Evolutionary conservation across 2,113 vertebrate genomes (phyloP), one percentile per base, ranked within the genome.

Genomic region (Dasyornis broadbenti): DNA sequence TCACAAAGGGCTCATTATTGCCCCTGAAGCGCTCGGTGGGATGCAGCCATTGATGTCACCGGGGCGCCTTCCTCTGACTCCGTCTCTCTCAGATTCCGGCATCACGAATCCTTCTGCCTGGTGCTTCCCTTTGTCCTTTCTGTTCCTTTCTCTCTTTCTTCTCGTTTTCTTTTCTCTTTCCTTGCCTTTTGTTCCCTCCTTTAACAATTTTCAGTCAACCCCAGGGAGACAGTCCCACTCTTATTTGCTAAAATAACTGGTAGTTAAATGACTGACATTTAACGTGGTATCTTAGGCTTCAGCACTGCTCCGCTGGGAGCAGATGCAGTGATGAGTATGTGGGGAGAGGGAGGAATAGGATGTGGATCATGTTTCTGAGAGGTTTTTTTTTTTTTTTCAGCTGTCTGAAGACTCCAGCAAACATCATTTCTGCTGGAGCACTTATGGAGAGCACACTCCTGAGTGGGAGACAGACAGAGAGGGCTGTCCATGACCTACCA

Each of bases 211-310:
- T 75, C 89, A 73, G 65, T 59, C 86, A 94, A 84, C 40, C 83
- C 83, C 83, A 92, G 95, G 92, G 96, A 97, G 86, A 81, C 76
- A 90, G 89, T 95, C 90, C 95, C 86, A 96, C 91, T 91, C 82
- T 88, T 85, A 94, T 97, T 94, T 95, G 92, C 89, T 94, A 95
- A 96, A 95, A 96, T 95, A 95, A 95, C 89, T 83, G 60, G 70
- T 37, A 92, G 91, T 78, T 95, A 95, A 95, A 92, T 85, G 92
- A 94, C 89, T 94, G 93, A 94, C 91, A 91, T 90, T 93, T 90
- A 81, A 94, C 45, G 66, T 35, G 5, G 23, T 94, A 86, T 89
- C 92, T 95, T 60, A 84, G 66, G 92, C 61, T 96, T 84, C 90
- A 82, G 88, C 52, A 79, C 71, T 84, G 80, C 92, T 91, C 92